Base-by-base conservation (phyloP, 2,888 invertebrate species). In the Strigamia maritima region DNA sequence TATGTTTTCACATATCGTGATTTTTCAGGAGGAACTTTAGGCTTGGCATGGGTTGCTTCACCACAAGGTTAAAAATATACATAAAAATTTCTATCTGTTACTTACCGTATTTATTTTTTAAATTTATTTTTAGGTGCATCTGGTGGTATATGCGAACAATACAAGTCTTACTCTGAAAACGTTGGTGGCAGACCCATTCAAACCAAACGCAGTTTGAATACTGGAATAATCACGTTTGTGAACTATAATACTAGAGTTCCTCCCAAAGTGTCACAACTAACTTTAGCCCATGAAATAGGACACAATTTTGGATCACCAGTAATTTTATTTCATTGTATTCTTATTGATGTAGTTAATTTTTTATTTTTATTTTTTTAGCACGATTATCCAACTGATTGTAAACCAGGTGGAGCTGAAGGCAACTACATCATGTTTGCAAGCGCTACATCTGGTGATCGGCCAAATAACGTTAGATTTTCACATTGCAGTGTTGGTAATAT, bases 401-500 rank as follows among this genome's bases (percentile, higher is more conserved):
- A 95, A 81, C 95, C 97, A 0, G 96, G 97, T 80, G 94, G 97
- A 10, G 89, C 92, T 44, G 91, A 91, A 82, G 99, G 99, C 79
- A 99, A 99, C 89, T 99, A 91, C 87, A 99, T 99, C 84, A 99
- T 99, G 99, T 99, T 98, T 87, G 97, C 98, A 19, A 97, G 97
- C 77, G 99, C 99, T 10, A 99, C 99, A 0, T 96, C 96, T 81
- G 99, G 99, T 77, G 98, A 98, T 88, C 91, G 97, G 79, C 94
- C 94, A 12, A 98, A 99, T 89, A 99, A 99, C 88, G 97, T 96
- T 84, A 93, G 95, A 85, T 99, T 99, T 89, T 97, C 96, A 0
- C 90, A 91, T 24, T 99, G 99, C 87, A 97, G 96, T 83, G 91
- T 95, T 81, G 93, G 94, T 81, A 98, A 98, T 87, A 97, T 98